Evolutionary conservation across 1,140 invertebrate species (phyloP).

Genomic region (Drosophila novamexicana): DNA sequence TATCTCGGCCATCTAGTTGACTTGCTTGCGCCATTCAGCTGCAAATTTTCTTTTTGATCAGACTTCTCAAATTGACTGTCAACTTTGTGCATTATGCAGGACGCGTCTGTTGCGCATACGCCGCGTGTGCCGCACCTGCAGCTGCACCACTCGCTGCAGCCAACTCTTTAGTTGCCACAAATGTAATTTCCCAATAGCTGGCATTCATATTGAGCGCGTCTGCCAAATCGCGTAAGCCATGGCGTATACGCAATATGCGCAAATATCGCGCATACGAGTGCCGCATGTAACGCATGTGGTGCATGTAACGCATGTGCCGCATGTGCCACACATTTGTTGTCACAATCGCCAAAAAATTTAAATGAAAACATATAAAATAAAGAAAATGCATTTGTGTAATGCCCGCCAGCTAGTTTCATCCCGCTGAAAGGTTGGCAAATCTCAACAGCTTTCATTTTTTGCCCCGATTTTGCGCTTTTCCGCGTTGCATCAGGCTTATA

Average conservation of each 20-base stretch:
- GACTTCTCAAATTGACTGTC: slow-evolving; percentile 36
- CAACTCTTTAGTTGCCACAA: slow-evolving; percentile 29
- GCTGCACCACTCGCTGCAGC: not conserved
- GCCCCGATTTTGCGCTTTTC: not conserved
- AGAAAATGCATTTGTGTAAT: not conserved
- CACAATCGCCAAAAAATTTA: not conserved
- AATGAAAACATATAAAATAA: slow-evolving; percentile 9
- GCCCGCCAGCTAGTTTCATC: slow-evolving; percentile 24
- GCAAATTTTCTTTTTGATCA: slow-evolving; percentile 24
- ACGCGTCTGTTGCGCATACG: slow-evolving; percentile 31
- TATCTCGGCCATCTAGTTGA: slow-evolving; percentile 15
- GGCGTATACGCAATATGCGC: slow-evolving; percentile 56
- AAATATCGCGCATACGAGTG: slow-evolving; percentile 24
- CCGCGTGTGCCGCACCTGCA: slow-evolving; percentile 3
- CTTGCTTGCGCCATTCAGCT: slow-evolving; percentile 34
- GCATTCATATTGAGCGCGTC: slow-evolving; percentile 34
- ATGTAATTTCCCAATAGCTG: slow-evolving; percentile 23
- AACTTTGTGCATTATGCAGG: slow-evolving; percentile 41
- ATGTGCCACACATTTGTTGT: slow-evolving; percentile 20
- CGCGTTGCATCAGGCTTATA: not conserved
- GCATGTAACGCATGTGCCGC: not conserved
- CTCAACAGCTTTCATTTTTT: not conserved
- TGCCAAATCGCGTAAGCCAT: slow-evolving; percentile 26
- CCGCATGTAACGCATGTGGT: too few species aligned
- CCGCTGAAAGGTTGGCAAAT: slow-evolving; percentile 15